These are phyloP conservation scores for Melanotus villosus DNA, from an alignment of 2,888 invertebrate genomes.

Conservation along the genomic window DNA sequence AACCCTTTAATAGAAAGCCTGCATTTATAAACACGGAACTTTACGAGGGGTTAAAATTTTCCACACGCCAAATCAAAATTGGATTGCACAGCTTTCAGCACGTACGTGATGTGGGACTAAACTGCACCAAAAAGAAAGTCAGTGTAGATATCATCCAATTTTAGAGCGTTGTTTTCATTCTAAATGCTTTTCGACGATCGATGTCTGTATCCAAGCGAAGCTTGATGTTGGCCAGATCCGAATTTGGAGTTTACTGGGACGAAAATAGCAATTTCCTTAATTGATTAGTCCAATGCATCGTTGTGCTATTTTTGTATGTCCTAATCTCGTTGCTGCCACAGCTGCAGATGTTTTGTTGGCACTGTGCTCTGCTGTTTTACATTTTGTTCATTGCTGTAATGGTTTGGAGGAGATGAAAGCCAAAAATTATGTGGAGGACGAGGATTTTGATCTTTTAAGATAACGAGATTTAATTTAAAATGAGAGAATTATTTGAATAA, in stretches of 20 bases:
- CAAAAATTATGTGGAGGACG: too few species aligned
- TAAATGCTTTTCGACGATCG: too few species aligned
- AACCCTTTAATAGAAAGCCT: not conserved
- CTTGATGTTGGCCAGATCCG: not conserved
- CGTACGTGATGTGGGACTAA: not conserved
- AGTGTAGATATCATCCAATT: not conserved
- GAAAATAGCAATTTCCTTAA: slow-evolving; percentile 21
- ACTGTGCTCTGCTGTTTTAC: not conserved
- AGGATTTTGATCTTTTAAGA: too few species aligned
- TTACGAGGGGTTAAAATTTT: not conserved
- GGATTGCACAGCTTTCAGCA: not conserved
- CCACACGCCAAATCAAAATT: not conserved
- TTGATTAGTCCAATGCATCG: slow-evolving; percentile 12
- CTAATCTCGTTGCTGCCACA: too few species aligned
- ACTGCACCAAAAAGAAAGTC: not conserved
- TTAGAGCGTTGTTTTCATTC: too few species aligned
- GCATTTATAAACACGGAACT: not conserved
- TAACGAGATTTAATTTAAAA: too few species aligned
- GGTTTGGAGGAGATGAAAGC: too few species aligned
- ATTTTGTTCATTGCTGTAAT: too few species aligned
- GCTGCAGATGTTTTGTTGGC: not conserved
- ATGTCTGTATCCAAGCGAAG: not conserved
- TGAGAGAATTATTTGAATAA: too few species aligned
- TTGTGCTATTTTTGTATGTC: slow-evolving; percentile 8
- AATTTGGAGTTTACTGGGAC: slow-evolving; percentile 17